Conservation (phyloP, 2,113 vertebrate species). For the Albula goreensis region DNA sequence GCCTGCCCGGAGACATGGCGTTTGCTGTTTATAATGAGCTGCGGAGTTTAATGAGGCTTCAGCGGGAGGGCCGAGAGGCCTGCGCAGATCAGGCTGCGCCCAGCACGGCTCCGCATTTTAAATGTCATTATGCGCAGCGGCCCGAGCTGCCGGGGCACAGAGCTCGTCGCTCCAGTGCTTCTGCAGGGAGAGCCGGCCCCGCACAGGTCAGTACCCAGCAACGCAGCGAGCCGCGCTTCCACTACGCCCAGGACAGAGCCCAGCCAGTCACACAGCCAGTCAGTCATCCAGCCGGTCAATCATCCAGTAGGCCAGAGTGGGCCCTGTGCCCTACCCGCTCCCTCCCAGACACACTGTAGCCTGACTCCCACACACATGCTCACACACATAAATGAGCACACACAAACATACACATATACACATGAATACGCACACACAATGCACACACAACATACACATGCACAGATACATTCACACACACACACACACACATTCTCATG, state of each 20-base stretch:
- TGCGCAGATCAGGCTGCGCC: neutral
- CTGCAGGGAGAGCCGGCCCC: too few species aligned
- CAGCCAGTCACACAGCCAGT: too few species aligned
- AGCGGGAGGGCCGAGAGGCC: neutral
- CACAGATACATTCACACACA: too few species aligned
- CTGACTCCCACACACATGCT: neutral
- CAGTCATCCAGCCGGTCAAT: too few species aligned
- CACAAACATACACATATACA: conserved; percentile 5
- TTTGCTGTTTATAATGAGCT: neutral
- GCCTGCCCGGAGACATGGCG: neutral
- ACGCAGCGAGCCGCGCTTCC: too few species aligned
- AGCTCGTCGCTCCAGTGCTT: too few species aligned
- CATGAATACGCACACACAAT: neutral
- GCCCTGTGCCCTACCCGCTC: too few species aligned
- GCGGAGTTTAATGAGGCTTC: neutral
- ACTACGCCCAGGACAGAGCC: too few species aligned
- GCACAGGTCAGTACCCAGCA: too few species aligned
- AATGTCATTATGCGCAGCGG: neutral
- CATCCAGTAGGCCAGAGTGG: too few species aligned
- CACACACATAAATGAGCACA: neutral
- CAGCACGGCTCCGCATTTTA: conserved; percentile 21
- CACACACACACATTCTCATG: too few species aligned
- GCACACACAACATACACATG: neutral
- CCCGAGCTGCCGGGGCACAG: too few species aligned
- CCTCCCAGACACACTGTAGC: neutral